Conservation (phyloP, 2,113 vertebrate genomes). For the Muntiacus muntjak region DNA sequence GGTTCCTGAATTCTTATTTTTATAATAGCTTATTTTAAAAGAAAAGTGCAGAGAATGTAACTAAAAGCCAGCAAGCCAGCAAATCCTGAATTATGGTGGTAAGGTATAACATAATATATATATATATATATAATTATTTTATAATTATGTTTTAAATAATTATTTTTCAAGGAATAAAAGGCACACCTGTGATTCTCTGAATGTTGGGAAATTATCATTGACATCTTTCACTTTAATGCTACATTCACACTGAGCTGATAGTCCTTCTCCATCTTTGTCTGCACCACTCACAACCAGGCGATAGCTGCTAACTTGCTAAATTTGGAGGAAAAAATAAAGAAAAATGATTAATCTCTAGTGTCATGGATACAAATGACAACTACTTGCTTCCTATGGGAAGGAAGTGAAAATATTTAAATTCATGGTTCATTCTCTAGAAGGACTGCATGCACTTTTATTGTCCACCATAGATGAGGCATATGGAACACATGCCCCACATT, state of each 20-base stretch:
- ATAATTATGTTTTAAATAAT: neutral
- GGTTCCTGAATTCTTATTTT: slow-evolving; percentile 5
- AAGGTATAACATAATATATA: neutral
- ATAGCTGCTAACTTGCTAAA: slow-evolving; percentile 85
- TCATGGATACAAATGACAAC: neutral
- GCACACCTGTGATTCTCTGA: slow-evolving; percentile 85
- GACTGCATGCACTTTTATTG: neutral
- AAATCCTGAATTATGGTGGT: neutral
- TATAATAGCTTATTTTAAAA: neutral
- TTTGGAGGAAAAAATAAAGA: neutral
- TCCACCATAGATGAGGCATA: neutral
- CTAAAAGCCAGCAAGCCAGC: neutral
- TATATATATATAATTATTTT: neutral
- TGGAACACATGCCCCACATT: neutral
- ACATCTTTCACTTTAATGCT: slow-evolving; percentile 87
- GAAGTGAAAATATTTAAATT: neutral
- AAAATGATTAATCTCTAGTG: neutral
- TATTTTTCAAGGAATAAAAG: neutral
- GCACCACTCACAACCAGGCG: slow-evolving; percentile 82
- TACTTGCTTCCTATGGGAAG: neutral
- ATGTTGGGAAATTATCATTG: slow-evolving; percentile 92
- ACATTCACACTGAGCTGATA: slow-evolving; percentile 79
- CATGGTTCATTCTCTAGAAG: neutral
- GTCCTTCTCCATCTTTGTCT: slow-evolving; percentile 84
- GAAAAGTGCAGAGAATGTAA: neutral